Conservation (phyloP, 2,888 invertebrate species). For the Drosophila dives region DNA sequence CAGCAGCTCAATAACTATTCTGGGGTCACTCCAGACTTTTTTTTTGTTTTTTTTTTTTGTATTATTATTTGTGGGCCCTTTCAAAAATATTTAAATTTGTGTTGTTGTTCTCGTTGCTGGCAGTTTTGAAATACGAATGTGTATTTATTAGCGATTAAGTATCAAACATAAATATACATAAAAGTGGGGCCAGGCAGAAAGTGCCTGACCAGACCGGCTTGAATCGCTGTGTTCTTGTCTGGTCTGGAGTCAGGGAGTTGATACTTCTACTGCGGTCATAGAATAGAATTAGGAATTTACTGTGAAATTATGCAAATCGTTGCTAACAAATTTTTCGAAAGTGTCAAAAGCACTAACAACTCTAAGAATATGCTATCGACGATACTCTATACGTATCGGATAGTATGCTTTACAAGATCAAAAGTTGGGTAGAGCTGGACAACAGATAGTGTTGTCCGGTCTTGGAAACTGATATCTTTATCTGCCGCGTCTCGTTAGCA, state of each 20-base stretch:
- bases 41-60: too few species aligned
- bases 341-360: conserved; percentile 70
- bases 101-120: conserved; percentile 19
- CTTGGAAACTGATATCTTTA: conserved; percentile 72
- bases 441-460: conserved; percentile 45
- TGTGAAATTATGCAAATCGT: conserved; percentile 78
- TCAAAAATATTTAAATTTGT: conserved; percentile 73
- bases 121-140: conserved; percentile 74
- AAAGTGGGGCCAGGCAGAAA: background rate
- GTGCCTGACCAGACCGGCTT: background rate
- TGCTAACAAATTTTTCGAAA: conserved; percentile 74
- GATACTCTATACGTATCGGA: conserved; percentile 20
- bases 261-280: conserved; percentile 49
- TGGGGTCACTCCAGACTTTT: background rate
- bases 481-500: conserved; percentile 58
- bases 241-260: conserved; percentile 22
- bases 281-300: conserved; percentile 74
- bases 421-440: conserved; percentile 6
- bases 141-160: conserved; percentile 78
- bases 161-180: conserved; percentile 57
- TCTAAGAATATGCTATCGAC: conserved; percentile 9
- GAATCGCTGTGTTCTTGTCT: conserved; percentile 6
- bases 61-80: conserved; percentile 42
- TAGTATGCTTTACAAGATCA: background rate
- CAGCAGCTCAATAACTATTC: conserved; percentile 47